Evolutionary conservation across 30 jellyfish, hydroid and myxozoan genomes (phyloP).

Genomic region (Aurelia aurita): DNA sequence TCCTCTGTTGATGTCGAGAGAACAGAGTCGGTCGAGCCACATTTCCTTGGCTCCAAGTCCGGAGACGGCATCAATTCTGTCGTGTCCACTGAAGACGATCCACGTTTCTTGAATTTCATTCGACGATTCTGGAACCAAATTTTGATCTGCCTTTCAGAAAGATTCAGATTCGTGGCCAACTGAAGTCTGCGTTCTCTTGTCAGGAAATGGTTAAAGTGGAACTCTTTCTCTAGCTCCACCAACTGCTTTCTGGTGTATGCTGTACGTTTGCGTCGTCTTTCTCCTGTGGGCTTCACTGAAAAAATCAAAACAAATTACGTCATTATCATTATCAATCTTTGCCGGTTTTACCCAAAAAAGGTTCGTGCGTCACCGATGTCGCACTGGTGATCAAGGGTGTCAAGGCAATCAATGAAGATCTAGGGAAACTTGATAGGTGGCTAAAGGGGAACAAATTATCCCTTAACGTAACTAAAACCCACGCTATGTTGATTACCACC

Average conservation of each 20-base stretch:
- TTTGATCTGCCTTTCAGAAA: slow-evolving; percentile 81
- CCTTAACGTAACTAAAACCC: too few species aligned
- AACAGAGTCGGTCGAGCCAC: slow-evolving; percentile 60
- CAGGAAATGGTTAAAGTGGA: slow-evolving; percentile 80
- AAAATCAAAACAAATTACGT: not conserved
- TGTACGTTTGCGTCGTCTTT: slow-evolving; percentile 81
- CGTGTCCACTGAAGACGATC: slow-evolving; percentile 41
- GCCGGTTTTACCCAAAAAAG: too few species aligned
- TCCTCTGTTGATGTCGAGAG: slow-evolving; percentile 57
- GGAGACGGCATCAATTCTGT: not conserved
- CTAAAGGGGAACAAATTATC: too few species aligned
- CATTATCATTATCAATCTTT: too few species aligned
- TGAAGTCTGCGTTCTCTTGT: slow-evolving; percentile 81
- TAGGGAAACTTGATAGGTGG: too few species aligned
- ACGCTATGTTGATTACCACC: too few species aligned
- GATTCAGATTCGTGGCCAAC: slow-evolving; percentile 63
- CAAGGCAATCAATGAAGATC: too few species aligned
- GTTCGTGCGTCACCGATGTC: too few species aligned
- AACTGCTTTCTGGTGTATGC: slow-evolving; percentile 87
- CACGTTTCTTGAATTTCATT: slow-evolving; percentile 87
- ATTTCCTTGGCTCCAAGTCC: slow-evolving; percentile 12
- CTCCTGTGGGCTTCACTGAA: slow-evolving; percentile 75
- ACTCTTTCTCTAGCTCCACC: slow-evolving; percentile 81
- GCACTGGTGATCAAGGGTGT: too few species aligned
- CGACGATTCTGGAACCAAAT: slow-evolving; percentile 88